phyloP scores from a whole-genome alignment of 35 echinoderm and acorn worm genomes.

The Patiria miniata region DNA sequence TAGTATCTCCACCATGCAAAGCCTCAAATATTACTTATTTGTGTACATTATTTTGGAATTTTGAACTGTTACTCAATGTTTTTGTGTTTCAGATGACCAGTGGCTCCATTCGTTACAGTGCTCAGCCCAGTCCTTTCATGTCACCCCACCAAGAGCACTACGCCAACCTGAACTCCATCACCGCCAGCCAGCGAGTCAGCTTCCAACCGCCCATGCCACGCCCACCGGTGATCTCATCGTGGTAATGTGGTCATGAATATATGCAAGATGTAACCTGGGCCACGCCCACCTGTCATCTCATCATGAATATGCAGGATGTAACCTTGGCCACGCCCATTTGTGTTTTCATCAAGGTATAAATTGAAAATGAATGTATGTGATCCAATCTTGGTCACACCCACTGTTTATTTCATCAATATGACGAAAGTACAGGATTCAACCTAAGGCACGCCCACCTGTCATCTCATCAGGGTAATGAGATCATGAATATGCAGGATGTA shows the following conservation, averaged over 20 bases:
- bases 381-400: no score
- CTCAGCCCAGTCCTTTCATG: conserved; percentile 81
- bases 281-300: not conserved
- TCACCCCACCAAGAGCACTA: conserved; percentile 80
- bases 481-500: no score
- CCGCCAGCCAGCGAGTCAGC: conserved; percentile 63
- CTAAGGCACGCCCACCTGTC: no score
- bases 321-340: not conserved
- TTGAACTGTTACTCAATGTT: no score
- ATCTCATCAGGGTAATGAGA: no score
- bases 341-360: not conserved
- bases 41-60: no score
- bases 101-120: conserved; percentile 68
- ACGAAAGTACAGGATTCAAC: no score
- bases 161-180: conserved; percentile 67
- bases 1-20: no score
- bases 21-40: no score
- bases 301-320: not conserved
- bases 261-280: not conserved
- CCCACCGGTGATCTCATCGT: conserved; percentile 86
- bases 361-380: no score
- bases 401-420: no score
- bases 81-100: conserved; percentile 25
- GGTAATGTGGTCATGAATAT: conserved; percentile 54
- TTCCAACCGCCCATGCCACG: conserved; percentile 93